A percentile compares a stretch with the other conserved stretches of the same genome.
Evolutionary conservation across 2,797 vertebrate genomes (phyloP).

Genomic region (Ambastaia sidthimunki): DNA sequence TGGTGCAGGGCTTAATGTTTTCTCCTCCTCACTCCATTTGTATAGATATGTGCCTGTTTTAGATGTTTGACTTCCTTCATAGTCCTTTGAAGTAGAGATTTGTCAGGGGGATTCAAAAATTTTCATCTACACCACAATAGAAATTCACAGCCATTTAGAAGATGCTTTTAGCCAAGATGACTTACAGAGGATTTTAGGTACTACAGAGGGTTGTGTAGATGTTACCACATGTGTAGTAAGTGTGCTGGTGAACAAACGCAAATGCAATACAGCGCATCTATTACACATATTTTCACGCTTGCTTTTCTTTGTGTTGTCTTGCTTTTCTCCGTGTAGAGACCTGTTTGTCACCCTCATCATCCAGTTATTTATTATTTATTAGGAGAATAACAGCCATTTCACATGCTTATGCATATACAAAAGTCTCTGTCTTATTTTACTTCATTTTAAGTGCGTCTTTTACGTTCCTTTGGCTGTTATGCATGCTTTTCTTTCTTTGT

Average conservation of each 20-base stretch:
- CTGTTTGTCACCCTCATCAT: neutral
- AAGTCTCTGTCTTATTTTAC: neutral
- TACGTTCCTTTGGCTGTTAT: slow-evolving; percentile 58
- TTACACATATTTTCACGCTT: neutral
- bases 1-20: neutral
- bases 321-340: neutral
- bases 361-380: neutral
- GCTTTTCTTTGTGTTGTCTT: neutral
- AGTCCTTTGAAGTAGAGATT: neutral
- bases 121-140: too few species aligned
- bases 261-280: neutral
- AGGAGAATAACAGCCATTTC: neutral
- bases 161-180: too few species aligned
- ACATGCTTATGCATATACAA: slow-evolving; percentile 38
- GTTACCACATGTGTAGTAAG: too few species aligned
- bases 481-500: slow-evolving; percentile 57
- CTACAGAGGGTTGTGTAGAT: too few species aligned
- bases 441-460: slow-evolving; percentile 37
- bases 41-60: neutral
- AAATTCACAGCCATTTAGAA: too few species aligned
- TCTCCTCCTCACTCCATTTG: neutral
- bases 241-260: too few species aligned
- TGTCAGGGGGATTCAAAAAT: neutral
- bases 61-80: neutral
- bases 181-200: too few species aligned